Percentiles rank a stretch among this genome's conserved stretches.
phyloP scores from a whole-genome alignment of 2,113 vertebrate species.

The Channa argus region DNA sequence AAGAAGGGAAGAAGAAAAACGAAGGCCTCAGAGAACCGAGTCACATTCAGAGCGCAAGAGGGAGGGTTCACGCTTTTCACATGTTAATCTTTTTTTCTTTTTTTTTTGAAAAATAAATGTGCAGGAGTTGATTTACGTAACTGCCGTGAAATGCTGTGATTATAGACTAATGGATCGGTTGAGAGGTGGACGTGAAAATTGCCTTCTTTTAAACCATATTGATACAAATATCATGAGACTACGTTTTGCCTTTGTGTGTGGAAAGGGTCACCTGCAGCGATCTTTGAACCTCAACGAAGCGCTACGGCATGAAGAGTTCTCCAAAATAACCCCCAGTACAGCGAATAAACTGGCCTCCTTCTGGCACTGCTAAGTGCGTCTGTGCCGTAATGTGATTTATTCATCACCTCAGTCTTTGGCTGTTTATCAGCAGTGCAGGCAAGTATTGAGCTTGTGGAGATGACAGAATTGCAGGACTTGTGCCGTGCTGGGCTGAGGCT shows the following conservation, averaged over 20 bases:
- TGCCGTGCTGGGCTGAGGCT: conserved; percentile 39
- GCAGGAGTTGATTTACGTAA: background rate
- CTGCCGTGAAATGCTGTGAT: background rate
- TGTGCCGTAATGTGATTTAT: conserved; percentile 56
- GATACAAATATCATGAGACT: background rate
- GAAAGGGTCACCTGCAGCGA: background rate
- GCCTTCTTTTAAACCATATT: background rate
- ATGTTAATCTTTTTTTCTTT: background rate
- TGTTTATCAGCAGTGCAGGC: conserved; percentile 63
- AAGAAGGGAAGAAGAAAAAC: background rate
- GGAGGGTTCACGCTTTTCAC: background rate
- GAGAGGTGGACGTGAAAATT: background rate
- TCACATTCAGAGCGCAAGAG: background rate
- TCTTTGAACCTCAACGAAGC: background rate
- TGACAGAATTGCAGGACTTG: conserved; percentile 52
- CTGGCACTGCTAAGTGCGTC: conserved; percentile 10
- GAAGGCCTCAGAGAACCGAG: background rate
- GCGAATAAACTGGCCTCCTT: conserved; percentile 25
- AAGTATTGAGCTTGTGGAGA: conserved; percentile 51
- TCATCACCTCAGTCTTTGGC: conserved; percentile 51
- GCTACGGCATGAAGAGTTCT: conserved; percentile 1
- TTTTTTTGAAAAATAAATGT: background rate
- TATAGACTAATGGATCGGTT: background rate
- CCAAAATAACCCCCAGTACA: conserved; percentile 20
- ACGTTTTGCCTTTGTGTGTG: background rate